Base-by-base conservation (phyloP, 2,113 vertebrate genomes). In the Oryzias woworae region DNA sequence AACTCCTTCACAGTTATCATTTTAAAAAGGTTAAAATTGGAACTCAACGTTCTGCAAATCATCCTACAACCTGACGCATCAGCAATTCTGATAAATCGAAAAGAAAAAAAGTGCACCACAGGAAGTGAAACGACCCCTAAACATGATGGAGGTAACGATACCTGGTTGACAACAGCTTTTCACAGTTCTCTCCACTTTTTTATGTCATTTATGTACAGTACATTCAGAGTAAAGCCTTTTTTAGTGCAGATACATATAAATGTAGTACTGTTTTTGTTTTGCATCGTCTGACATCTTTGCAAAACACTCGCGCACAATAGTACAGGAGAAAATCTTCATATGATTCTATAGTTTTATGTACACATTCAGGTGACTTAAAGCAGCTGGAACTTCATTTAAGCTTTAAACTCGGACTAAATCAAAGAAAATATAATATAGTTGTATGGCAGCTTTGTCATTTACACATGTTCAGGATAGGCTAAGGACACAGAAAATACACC, bases 171-270 rank as follows among this genome's bases (percentile, higher is more conserved):
- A 8, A 77, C 73, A 72, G 68, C 52, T 70, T 68, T 50, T 78
- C 66, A 81, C 74, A 72, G 62, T 67, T 73, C 75, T 62, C 80
- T 79, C 64, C 63, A 79, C 71, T 54, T 57, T 59, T 69, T 78
- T 50, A 69, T 65, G 71, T 77, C 62, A 52, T 80, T 52, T 74
- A 85, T 88, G 76, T 87, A 89, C 79, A 86, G 44, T 90, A 90
- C 87, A 90, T 90, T 90, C 87, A 87, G 74, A 84, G 85, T 88
- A 87, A 90, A 88, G 85, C 82, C 82, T 86, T 83, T n/a, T 81
- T 89, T 85, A 85, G 87, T 88, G 89, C 85, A 85, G 85, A 81
- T 84, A 81, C 73, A 80, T 85, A 67, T 48, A 73, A 80, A 75
- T 48, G 63, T 80, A 78, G 78, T 84, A 77, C 77, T 58, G 75